A percentile compares a stretch with the other conserved stretches of the same genome.
Evolutionary conservation across 2,113 vertebrate species (phyloP).

Genomic region (Podarcis cretensis): DNA sequence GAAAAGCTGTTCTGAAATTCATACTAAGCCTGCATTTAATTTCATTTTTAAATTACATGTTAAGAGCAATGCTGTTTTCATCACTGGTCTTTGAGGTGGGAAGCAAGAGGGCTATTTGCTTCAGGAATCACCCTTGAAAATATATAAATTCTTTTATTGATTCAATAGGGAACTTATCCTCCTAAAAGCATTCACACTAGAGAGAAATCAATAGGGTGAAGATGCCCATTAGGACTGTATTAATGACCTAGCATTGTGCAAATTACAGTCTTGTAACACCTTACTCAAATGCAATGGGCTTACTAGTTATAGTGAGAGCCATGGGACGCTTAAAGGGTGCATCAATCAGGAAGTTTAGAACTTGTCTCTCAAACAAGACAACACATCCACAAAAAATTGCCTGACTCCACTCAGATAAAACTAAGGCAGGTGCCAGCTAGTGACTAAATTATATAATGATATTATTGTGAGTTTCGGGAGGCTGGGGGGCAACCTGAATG

Average conservation of each 20-base stretch:
- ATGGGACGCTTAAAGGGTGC: not conserved
- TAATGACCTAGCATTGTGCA: not conserved
- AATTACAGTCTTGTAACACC: not conserved
- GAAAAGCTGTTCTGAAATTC: conserved; percentile 12
- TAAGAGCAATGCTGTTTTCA: not conserved
- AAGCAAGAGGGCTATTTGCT: conserved; percentile 3
- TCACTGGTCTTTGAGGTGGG: not conserved
- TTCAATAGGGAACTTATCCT: not conserved
- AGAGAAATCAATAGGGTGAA: not conserved
- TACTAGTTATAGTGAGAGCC: not conserved
- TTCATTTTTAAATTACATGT: not conserved
- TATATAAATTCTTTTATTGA: not conserved
- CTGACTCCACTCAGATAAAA: too few relatives aligned
- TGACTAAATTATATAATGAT: too few relatives aligned
- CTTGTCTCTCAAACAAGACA: too few relatives aligned
- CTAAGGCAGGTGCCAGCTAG: too few relatives aligned
- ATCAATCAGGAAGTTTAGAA: not conserved
- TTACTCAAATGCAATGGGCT: not conserved
- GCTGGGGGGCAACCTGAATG: too few relatives aligned
- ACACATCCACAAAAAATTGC: too few relatives aligned
- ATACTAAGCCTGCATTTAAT: not conserved
- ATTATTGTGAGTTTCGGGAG: too few relatives aligned
- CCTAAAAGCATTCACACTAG: not conserved
- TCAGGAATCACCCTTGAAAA: conserved; percentile 1
- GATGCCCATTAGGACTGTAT: not conserved